These are phyloP conservation scores for Drosophila busckii DNA, from an alignment of 1,140 invertebrate genomes.

Conservation along the genomic window DNA sequence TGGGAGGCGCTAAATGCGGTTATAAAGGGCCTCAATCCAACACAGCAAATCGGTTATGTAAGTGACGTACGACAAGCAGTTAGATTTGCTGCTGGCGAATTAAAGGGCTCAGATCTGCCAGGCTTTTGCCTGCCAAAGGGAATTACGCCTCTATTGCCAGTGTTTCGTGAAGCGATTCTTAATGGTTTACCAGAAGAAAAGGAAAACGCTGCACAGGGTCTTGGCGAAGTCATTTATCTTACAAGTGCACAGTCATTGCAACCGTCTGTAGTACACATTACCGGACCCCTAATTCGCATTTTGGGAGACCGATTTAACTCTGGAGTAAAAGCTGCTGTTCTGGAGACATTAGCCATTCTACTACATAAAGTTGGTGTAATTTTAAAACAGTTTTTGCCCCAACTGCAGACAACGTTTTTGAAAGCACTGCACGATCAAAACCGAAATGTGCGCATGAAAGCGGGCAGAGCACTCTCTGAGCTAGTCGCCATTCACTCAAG, in stretches of 20 bases:
- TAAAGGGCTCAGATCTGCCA: slow-evolving; percentile 89
- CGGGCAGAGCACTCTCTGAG: slow-evolving; percentile 92
- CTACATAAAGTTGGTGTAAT: slow-evolving; percentile 94
- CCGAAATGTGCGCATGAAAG: slow-evolving; percentile 91
- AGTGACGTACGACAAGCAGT: slow-evolving; percentile 94
- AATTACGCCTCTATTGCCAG: slow-evolving; percentile 94
- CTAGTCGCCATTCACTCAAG: slow-evolving; percentile 94
- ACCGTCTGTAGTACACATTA: slow-evolving; percentile 97
- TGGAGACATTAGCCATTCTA: slow-evolving; percentile 95
- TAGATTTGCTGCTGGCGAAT: slow-evolving; percentile 91
- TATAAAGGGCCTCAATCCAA: slow-evolving; percentile 90
- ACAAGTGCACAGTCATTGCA: slow-evolving; percentile 92
- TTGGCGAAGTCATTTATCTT: slow-evolving; percentile 94
- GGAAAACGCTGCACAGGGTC: slow-evolving; percentile 95
- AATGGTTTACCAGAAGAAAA: slow-evolving; percentile 97
- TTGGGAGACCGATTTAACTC: slow-evolving; percentile 96
- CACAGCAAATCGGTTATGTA: slow-evolving; percentile 91
- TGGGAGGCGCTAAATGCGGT: slow-evolving; percentile 95
- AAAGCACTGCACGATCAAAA: slow-evolving; percentile 95
- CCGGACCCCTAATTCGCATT: slow-evolving; percentile 97
- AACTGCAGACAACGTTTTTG: slow-evolving; percentile 98
- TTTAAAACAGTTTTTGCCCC: slow-evolving; percentile 98
- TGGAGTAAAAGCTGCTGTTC: slow-evolving; percentile 96
- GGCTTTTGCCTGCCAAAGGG: slow-evolving; percentile 98
- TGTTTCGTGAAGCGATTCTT: slow-evolving; percentile 97